These are phyloP conservation scores for Pteronotus mesoamericanus DNA, from an alignment of 2,797 vertebrate species.

Conservation along the genomic window DNA sequence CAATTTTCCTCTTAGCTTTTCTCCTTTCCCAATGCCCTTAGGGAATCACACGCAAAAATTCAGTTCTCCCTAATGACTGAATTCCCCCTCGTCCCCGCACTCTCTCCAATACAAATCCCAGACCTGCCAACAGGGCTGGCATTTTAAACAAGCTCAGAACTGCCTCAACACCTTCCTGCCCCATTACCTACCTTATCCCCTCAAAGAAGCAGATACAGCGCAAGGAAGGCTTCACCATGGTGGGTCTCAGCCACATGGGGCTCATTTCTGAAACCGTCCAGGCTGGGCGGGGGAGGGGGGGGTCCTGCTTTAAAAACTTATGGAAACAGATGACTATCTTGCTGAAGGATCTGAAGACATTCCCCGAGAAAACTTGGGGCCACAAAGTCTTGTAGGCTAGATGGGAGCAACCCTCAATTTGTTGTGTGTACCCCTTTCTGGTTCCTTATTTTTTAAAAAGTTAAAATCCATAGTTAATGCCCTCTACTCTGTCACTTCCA, in stretches of 20 bases:
- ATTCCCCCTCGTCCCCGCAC: neutral
- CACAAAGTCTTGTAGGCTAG: neutral
- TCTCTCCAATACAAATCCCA: neutral
- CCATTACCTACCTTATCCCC: neutral
- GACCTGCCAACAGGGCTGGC: neutral
- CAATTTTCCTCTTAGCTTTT: constrained; percentile 18
- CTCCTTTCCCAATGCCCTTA: neutral
- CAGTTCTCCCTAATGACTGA: neutral
- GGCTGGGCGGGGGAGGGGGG: no score
- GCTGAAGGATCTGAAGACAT: neutral
- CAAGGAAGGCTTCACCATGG: no score
- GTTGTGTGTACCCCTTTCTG: neutral
- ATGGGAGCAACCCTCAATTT: neutral
- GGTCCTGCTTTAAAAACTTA: neutral
- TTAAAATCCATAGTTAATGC: neutral
- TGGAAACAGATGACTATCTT: neutral
- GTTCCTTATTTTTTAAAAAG: neutral
- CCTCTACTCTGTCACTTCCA: neutral
- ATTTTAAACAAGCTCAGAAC: neutral
- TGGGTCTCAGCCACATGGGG: neutral
- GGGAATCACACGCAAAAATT: neutral
- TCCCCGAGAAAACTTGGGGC: neutral
- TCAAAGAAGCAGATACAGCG: neutral
- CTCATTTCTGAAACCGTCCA: neutral
- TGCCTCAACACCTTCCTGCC: neutral